These are phyloP conservation scores for Blomia tropicalis DNA, from an alignment of 2,888 invertebrate genomes.

Conservation along the genomic window DNA sequence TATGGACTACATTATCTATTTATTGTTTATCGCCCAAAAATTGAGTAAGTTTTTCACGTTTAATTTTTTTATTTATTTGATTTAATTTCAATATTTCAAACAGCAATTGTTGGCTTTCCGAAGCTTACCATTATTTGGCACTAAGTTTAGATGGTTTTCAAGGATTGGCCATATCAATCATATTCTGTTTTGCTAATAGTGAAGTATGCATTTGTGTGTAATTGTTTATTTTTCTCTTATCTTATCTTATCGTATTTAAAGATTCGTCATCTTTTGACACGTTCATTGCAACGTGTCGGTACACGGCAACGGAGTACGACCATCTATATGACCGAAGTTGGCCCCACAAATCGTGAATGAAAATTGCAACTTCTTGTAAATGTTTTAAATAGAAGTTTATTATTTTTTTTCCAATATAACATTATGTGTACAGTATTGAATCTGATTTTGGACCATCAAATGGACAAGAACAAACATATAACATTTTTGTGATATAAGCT, in stretches of 20 bases:
- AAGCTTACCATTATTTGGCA: slow-evolving; percentile 23
- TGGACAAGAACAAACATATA: too few relatives aligned
- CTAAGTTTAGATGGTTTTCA: slow-evolving; percentile 30
- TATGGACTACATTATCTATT: slow-evolving; percentile 26
- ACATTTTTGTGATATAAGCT: too few relatives aligned
- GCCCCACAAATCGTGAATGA: slow-evolving; percentile 9
- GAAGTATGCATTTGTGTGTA: slow-evolving; percentile 33
- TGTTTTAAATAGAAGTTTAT: too few relatives aligned
- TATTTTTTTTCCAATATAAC: too few relatives aligned
- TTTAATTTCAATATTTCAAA: neutral
- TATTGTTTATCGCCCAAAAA: slow-evolving; percentile 26
- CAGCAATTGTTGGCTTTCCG: slow-evolving; percentile 26
- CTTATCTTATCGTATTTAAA: neutral
- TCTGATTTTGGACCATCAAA: too few relatives aligned
- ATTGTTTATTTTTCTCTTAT: neutral
- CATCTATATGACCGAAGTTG: slow-evolving; percentile 23
- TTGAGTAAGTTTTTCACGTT: slow-evolving; percentile 21
- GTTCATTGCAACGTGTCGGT: slow-evolving; percentile 21
- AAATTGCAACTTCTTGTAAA: too few relatives aligned
- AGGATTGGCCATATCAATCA: slow-evolving; percentile 35
- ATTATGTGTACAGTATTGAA: too few relatives aligned
- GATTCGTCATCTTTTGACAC: slow-evolving; percentile 20
- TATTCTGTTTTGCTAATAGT: slow-evolving; percentile 37
- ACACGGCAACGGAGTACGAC: slow-evolving; percentile 22
- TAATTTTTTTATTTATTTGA: neutral